Percentiles rank a stretch among this genome's conserved stretches.
Evolutionary conservation across 1,140 invertebrate genomes (phyloP).

Genomic region (Trissolcus basalis): DNA sequence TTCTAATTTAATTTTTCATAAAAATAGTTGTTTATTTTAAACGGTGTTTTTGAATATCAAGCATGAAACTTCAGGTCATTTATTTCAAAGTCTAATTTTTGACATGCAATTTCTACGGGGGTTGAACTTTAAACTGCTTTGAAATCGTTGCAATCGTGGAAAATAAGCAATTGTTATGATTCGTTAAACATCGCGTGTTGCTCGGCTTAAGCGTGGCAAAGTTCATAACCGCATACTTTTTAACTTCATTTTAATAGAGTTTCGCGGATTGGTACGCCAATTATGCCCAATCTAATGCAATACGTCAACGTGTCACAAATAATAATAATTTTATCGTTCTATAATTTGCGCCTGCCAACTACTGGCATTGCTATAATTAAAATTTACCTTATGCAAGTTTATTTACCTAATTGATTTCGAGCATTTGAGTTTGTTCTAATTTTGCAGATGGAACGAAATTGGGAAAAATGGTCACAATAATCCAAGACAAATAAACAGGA

Average conservation of each 20-base stretch:
- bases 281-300: constrained; percentile 23
- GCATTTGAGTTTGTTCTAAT: too few species aligned
- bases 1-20: not conserved
- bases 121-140: constrained; percentile 46
- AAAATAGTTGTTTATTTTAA: constrained; percentile 3
- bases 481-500: not conserved
- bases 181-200: constrained; percentile 46
- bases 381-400: not conserved
- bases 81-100: constrained; percentile 41
- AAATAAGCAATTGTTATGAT: constrained; percentile 54
- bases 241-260: constrained; percentile 48
- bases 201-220: constrained; percentile 41
- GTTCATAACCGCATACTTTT: constrained; percentile 45
- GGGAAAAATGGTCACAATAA: too few species aligned
- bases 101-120: constrained; percentile 33
- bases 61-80: constrained; percentile 35
- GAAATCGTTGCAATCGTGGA: constrained; percentile 49
- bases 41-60: not conserved
- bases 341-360: constrained; percentile 2
- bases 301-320: constrained; percentile 33
- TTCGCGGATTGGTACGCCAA: constrained; percentile 33
- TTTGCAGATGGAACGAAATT: too few species aligned
- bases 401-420: not conserved
- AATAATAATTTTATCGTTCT: constrained; percentile 21
- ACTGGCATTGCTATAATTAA: constrained; percentile 5